Conservation (phyloP, 92 coral and sea anemone species). For the Anthopleura xanthogrammica region DNA sequence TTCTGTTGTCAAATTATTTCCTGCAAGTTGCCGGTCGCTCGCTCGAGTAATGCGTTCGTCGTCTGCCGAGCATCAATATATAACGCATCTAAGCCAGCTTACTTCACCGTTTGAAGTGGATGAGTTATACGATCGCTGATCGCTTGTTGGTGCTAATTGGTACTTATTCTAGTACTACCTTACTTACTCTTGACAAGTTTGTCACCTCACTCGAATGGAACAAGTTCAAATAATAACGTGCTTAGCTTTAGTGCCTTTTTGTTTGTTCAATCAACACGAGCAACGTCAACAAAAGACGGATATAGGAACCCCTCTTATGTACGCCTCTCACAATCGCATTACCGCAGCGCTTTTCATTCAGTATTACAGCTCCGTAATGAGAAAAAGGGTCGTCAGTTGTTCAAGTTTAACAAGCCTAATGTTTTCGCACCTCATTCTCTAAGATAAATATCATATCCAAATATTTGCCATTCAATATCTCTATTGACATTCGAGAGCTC, state of each 20-base stretch:
- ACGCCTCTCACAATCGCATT: constrained; percentile 24
- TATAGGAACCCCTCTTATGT: constrained; percentile 26
- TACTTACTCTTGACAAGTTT: constrained; percentile 15
- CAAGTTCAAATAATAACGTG: constrained; percentile 26
- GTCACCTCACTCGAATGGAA: constrained; percentile 32
- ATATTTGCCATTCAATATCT: constrained; percentile 26
- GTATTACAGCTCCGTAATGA: constrained; percentile 8
- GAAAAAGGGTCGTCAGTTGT: neutral
- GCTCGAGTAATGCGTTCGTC: neutral
- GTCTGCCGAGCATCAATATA: neutral
- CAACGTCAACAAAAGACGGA: constrained; percentile 29
- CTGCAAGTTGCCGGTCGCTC: neutral
- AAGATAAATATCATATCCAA: constrained; percentile 18
- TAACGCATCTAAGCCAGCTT: constrained; percentile 3
- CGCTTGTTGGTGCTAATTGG: constrained; percentile 42
- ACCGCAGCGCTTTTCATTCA: constrained; percentile 14
- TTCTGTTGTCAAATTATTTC: neutral
- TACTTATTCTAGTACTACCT: constrained; percentile 17
- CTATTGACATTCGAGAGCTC: constrained; percentile 9
- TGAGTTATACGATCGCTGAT: constrained; percentile 29
- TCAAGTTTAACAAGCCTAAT: constrained; percentile 17
- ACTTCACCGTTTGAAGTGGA: constrained; percentile 30
- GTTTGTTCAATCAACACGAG: constrained; percentile 28
- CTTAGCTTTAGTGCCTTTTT: constrained; percentile 31
- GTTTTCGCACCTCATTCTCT: constrained; percentile 2